These are phyloP conservation scores for Tanytarsus gracilentus DNA, from an alignment of 2,888 invertebrate species.

Conservation along the genomic window DNA sequence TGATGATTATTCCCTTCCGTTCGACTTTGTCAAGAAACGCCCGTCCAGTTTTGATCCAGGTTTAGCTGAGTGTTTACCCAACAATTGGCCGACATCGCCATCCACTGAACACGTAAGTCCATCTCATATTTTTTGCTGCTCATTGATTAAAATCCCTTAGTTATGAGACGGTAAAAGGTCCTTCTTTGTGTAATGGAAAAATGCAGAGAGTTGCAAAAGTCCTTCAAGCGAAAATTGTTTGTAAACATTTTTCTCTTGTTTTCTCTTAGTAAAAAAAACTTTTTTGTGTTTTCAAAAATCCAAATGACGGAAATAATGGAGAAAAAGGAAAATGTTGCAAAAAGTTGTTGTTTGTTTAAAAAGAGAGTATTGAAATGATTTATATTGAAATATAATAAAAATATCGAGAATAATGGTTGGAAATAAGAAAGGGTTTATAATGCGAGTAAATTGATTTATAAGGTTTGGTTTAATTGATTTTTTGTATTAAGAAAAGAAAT, in stretches of 20 bases:
- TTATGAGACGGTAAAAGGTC: not conserved
- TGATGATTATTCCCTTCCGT: constrained; percentile 79
- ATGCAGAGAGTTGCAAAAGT: constrained; percentile 12
- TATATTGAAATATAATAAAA: too few species aligned
- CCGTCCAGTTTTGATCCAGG: constrained; percentile 54
- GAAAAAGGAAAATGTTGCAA: too few species aligned
- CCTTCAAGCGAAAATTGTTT: constrained; percentile 25
- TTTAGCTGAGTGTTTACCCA: constrained; percentile 50
- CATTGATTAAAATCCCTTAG: constrained; percentile 19
- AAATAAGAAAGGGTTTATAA: too few species aligned
- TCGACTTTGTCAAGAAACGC: constrained; percentile 69
- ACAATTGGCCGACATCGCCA: constrained; percentile 40
- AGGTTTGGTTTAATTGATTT: too few species aligned
- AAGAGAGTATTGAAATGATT: too few species aligned
- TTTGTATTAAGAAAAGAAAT: too few species aligned
- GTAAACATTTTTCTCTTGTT: constrained; percentile 9
- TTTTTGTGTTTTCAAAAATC: too few species aligned
- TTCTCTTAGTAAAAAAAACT: too few species aligned
- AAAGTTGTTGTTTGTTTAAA: too few species aligned
- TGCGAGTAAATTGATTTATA: too few species aligned
- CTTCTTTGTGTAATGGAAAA: not conserved
- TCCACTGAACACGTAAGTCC: constrained; percentile 43
- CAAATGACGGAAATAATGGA: too few species aligned
- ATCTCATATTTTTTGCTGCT: constrained; percentile 17
- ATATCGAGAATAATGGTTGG: too few species aligned